These are phyloP conservation scores for Arrhopalites spinosus DNA, from an alignment of 2,888 invertebrate species.

Conservation along the genomic window DNA sequence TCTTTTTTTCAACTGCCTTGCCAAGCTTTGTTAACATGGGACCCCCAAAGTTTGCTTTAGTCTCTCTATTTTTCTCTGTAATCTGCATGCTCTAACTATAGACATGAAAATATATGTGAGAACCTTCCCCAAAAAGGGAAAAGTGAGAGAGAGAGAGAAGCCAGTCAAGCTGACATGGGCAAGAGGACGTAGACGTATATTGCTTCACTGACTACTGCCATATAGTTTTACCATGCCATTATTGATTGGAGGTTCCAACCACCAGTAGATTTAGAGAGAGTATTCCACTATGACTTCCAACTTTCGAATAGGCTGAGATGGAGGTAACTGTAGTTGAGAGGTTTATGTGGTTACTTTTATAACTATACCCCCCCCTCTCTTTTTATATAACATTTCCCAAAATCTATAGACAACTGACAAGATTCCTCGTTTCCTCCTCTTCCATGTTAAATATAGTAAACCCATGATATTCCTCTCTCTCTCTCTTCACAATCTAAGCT, in stretches of 20 bases:
- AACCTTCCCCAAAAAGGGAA: not conserved
- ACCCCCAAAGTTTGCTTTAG: no score
- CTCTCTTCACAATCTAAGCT: no score
- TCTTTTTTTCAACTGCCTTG: not conserved
- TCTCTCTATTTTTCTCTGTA: no score
- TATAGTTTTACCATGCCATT: conserved; percentile 18
- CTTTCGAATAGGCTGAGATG: not conserved
- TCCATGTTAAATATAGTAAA: no score
- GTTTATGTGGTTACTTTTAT: no score
- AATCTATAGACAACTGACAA: no score
- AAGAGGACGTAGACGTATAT: not conserved
- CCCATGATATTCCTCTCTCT: no score
- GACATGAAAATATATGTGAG: no score
- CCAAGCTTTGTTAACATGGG: not conserved
- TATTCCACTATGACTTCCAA: not conserved
- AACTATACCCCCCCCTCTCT: no score
- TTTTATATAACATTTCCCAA: not conserved
- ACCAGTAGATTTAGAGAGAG: conserved; percentile 29
- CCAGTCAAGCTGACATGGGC: not conserved
- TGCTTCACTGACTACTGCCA: not conserved
- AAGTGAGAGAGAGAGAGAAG: conserved; percentile 13
- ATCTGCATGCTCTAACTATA: no score
- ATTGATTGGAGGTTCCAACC: conserved; percentile 30
- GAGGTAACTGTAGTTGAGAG: not conserved
- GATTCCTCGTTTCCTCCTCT: no score